Evolutionary conservation across 1,140 invertebrate species (phyloP), one percentile per base, ranked within the genome.

Genomic region (Sitodiplosis mosellana): DNA sequence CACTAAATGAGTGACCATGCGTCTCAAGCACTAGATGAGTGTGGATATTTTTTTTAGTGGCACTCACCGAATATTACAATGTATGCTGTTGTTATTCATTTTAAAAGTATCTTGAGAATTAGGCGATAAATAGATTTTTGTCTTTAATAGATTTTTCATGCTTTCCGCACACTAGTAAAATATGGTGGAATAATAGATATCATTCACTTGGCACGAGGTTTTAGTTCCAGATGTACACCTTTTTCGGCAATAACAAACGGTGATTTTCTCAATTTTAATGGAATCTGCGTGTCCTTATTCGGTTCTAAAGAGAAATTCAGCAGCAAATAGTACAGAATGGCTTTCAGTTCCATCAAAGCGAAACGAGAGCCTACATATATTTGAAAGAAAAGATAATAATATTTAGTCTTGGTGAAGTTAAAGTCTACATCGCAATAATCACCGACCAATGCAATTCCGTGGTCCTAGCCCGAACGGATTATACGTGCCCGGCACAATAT

Each of bases 311-410:
- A 19, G 21, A 52, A 52, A 17, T 49, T 49, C 7, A 47, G 33
- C 18, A 52, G 14, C 41, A 52, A 44, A 46, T 64, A 56, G 2
- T 68, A 64, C 5, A 75, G 50, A 7, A 71, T 52, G 10, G 66
- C 60, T 56, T 75, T 76, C 17, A 69, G 60, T 55, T 79, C 75
- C 52, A 73, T 50, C 45, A 74, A 47, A 2, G 76, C 75, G 61
- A 78, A 78, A 51, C 69, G 70, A n/a, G 52, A 52, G 5, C 54
- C 56, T 27, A 27, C 27, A 27, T 27, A 5, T 27, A 27, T 27
- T 18, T 22, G 43, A 21, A 45, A 33, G 12, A 45, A 45, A n/a
- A n/a, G 22, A 5, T 44, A 5, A 27, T n/a, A n/a, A n/a, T n/a
- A n/a, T n/a, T n/a, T n/a, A n/a, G n/a, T n/a, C n/a, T n/a, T n/a